Conservation (phyloP, 2,797 vertebrate species). For the Paguma larvata region DNA sequence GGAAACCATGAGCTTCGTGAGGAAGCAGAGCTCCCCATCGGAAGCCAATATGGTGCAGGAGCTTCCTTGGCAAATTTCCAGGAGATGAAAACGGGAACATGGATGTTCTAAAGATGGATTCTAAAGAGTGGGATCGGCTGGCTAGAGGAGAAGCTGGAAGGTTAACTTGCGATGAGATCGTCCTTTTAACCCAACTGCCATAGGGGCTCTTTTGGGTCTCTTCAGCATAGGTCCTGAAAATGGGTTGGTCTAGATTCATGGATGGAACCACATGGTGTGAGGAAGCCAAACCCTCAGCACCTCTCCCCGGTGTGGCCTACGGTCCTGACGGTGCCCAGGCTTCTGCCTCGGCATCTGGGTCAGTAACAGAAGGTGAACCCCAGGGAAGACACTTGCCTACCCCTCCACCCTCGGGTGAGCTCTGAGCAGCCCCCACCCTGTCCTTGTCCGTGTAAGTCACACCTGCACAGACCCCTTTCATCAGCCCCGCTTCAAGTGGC, state of each 20-base stretch:
- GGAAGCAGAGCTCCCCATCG: background rate
- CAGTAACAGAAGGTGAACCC: background rate
- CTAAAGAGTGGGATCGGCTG: background rate
- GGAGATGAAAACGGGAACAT: background rate
- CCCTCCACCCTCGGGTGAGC: background rate
- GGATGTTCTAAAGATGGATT: background rate
- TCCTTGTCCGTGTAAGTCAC: background rate
- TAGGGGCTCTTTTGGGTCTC: background rate
- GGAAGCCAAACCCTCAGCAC: background rate
- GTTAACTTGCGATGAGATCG: background rate
- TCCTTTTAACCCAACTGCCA: background rate
- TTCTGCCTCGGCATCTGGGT: background rate
- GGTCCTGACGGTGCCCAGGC: background rate
- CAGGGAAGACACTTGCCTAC: background rate
- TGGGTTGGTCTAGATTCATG: background rate
- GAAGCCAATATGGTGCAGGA: background rate
- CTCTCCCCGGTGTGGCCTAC: background rate
- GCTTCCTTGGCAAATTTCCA: background rate
- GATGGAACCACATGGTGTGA: fast-evolving
- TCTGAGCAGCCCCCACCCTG: background rate
- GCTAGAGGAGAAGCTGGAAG: background rate
- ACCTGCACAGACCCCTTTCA: constrained; percentile 67
- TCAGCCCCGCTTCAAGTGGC: constrained; percentile 59
- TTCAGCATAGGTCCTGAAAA: background rate
- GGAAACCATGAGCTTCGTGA: background rate